These are phyloP conservation scores for Cyrtodaria siliqua DNA, from an alignment of 2,888 invertebrate species.

Conservation along the genomic window DNA sequence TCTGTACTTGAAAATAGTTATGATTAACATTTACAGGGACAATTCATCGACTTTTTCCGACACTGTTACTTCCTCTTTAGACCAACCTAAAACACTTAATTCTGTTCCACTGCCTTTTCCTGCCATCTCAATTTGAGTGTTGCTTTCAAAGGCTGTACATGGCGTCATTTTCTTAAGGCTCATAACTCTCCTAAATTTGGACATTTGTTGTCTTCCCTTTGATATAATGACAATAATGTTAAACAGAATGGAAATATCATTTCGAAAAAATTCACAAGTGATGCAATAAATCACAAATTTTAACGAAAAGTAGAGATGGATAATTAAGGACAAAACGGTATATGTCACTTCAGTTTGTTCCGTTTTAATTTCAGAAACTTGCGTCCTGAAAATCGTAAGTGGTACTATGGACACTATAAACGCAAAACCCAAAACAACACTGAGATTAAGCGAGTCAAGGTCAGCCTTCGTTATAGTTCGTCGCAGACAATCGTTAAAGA, in stretches of 20 bases:
- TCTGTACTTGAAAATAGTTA: too few relatives aligned
- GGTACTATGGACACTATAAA: conserved; percentile 9
- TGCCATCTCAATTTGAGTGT: too few relatives aligned
- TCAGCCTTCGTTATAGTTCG: neutral
- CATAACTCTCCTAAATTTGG: too few relatives aligned
- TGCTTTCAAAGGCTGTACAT: too few relatives aligned
- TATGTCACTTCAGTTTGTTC: conserved; percentile 13
- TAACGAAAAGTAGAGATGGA: conserved; percentile 23
- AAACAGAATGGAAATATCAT: conserved; percentile 7
- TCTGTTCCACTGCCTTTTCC: too few relatives aligned
- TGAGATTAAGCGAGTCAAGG: conserved; percentile 8
- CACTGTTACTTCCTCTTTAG: too few relatives aligned
- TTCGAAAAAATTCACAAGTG: conserved; percentile 13
- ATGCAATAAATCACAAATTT: conserved; percentile 26
- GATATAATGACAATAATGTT: neutral
- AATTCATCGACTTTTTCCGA: too few relatives aligned
- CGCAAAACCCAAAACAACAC: conserved; percentile 1
- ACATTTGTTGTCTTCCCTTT: too few relatives aligned
- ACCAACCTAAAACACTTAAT: too few relatives aligned
- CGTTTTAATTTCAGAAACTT: conserved; percentile 3
- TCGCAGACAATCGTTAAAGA: too few relatives aligned
- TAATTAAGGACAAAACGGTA: conserved; percentile 22
- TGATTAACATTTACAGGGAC: too few relatives aligned
- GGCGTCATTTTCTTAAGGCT: too few relatives aligned
- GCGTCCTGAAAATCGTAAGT: conserved; percentile 10